A percentile compares a stretch with the other conserved stretches of the same genome.
Conservation (phyloP, 2,797 vertebrate genomes). For the Coreius guichenoti region DNA sequence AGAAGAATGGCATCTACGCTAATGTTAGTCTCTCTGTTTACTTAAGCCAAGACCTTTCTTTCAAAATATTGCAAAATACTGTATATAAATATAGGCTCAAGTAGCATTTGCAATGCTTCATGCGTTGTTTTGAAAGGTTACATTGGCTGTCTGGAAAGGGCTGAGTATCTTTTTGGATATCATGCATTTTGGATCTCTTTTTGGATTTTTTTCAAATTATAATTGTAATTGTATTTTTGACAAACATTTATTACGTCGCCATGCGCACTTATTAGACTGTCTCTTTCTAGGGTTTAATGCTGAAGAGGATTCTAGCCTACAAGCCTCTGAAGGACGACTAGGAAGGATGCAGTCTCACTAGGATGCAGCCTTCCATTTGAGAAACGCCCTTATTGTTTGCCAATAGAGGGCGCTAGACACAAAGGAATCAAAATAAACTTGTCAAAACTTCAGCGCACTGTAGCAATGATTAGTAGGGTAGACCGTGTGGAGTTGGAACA, state of each 20-base stretch:
- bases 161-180: too few relatives aligned
- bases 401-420: constrained; percentile 8
- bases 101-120: too few relatives aligned
- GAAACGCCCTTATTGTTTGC: neutral
- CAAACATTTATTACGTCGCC: too few relatives aligned
- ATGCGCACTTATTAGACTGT: too few relatives aligned
- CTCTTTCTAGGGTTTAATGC: neutral
- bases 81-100: neutral
- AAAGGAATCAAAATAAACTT: neutral
- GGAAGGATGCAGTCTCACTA: neutral
- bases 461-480: neutral
- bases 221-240: too few relatives aligned
- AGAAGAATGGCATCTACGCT: too few relatives aligned
- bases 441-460: neutral
- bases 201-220: too few relatives aligned
- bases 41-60: too few relatives aligned
- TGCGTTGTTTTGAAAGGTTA: too few relatives aligned
- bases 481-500: neutral
- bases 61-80: neutral
- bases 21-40: too few relatives aligned
- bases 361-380: neutral
- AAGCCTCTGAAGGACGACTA: neutral
- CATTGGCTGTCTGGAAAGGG: too few relatives aligned
- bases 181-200: too few relatives aligned
- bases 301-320: neutral